Evolutionary conservation across 2,113 vertebrate species (phyloP).

Genomic region (Rana temporaria): DNA sequence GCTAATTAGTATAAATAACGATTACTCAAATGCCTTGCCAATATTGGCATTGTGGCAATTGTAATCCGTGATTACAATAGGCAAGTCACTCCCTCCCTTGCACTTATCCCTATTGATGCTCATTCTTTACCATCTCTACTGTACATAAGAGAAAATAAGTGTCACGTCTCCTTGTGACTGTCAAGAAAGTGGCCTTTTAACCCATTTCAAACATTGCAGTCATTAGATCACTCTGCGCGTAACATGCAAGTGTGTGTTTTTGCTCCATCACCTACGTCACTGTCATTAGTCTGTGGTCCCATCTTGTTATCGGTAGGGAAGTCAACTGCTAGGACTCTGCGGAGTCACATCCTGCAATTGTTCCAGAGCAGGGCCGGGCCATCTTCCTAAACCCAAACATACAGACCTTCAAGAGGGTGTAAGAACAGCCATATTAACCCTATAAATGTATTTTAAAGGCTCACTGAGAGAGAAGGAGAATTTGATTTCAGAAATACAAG

Average conservation of each 20-base stretch:
- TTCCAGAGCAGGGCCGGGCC: constrained; percentile 61
- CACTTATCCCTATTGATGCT: too few species aligned
- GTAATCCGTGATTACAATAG: too few species aligned
- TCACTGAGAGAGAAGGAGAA: not conserved
- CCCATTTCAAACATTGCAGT: not conserved
- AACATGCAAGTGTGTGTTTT: not conserved
- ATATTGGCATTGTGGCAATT: too few species aligned
- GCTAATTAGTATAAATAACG: too few species aligned
- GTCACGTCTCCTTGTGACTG: too few species aligned
- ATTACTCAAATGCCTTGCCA: too few species aligned
- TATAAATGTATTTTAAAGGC: not conserved
- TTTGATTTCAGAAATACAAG: not conserved
- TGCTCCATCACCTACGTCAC: constrained; percentile 20
- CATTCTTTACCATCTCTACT: too few species aligned
- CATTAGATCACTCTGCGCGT: not conserved
- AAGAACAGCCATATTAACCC: not conserved
- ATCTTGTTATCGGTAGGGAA: constrained; percentile 54
- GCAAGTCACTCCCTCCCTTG: too few species aligned
- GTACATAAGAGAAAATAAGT: too few species aligned
- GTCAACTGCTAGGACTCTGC: constrained; percentile 32
- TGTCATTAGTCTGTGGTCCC: constrained; percentile 57
- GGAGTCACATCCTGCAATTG: constrained; percentile 70
- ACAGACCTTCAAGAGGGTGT: constrained; percentile 6
- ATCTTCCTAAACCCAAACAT: constrained; percentile 51
- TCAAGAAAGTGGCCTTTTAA: constrained; percentile 8